Conservation (phyloP, 2,113 vertebrate species). For the Notiomystis cincta region DNA sequence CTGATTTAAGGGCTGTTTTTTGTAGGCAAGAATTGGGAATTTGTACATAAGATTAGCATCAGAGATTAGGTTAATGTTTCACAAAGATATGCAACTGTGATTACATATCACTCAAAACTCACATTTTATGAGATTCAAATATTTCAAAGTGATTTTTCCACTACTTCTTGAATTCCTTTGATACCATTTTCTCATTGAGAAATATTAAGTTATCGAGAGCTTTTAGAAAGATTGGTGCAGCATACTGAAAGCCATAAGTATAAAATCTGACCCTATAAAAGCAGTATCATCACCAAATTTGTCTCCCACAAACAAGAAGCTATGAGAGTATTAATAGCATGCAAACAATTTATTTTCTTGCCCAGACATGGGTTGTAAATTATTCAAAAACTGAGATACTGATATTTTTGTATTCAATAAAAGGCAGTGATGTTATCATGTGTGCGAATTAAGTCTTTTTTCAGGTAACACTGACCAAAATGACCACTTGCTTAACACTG, state of each 20-base stretch:
- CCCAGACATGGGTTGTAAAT: not conserved
- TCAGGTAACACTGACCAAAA: not conserved
- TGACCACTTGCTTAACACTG: not conserved
- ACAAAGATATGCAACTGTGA: not conserved
- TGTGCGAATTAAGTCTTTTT: not conserved
- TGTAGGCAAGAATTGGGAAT: not conserved
- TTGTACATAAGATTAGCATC: not conserved
- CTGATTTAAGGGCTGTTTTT: not conserved
- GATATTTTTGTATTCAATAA: conserved; percentile 53
- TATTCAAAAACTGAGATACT: not conserved
- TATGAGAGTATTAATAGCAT: not conserved
- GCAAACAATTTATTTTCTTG: not conserved
- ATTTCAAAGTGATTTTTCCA: not conserved
- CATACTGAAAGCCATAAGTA: not conserved
- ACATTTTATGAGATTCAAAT: not conserved
- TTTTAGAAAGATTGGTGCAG: not conserved
- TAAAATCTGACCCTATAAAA: not conserved
- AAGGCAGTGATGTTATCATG: not conserved
- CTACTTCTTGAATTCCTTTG: not conserved
- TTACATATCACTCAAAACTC: not conserved
- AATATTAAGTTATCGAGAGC: not conserved
- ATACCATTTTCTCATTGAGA: not conserved
- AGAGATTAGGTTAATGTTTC: not conserved
- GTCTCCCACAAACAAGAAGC: not conserved
- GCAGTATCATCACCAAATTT: not conserved